Conservation (phyloP, 2,113 vertebrate genomes). For the Lepidothrix coronata region DNA sequence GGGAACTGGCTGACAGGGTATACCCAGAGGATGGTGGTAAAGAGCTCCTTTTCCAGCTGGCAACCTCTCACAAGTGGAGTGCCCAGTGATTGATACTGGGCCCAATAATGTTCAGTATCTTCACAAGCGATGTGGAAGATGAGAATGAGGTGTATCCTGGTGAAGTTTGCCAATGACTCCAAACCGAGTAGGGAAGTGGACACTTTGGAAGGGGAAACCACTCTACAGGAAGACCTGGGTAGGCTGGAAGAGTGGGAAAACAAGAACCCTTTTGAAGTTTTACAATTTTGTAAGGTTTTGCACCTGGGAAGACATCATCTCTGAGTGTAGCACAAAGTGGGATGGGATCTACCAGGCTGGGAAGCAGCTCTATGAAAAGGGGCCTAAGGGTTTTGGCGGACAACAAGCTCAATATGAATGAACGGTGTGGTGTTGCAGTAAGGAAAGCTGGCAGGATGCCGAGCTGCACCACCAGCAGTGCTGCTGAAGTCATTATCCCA, state of each 20-base stretch:
- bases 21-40: no score
- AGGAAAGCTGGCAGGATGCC: background rate
- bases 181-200: background rate
- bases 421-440: background rate
- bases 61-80: rapidly evolving
- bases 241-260: background rate
- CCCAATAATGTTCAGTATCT: rapidly evolving
- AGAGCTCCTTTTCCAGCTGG: background rate
- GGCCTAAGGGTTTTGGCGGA: background rate
- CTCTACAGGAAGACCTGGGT: background rate
- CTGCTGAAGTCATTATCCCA: background rate
- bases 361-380: background rate
- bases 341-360: background rate
- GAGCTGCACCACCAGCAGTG: background rate
- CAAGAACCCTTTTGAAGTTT: background rate
- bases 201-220: background rate
- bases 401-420: no score
- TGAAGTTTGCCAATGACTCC: background rate
- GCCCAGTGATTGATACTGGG: rapidly evolving
- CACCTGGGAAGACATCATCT: no score
- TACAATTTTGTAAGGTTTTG: background rate
- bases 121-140: background rate
- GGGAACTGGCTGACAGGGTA: background rate
- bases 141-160: rapidly evolving
- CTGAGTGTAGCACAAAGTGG: background rate